These are phyloP conservation scores for Dendrolimus pini DNA, from an alignment of 2,888 invertebrate species.

Conservation along the genomic window DNA sequence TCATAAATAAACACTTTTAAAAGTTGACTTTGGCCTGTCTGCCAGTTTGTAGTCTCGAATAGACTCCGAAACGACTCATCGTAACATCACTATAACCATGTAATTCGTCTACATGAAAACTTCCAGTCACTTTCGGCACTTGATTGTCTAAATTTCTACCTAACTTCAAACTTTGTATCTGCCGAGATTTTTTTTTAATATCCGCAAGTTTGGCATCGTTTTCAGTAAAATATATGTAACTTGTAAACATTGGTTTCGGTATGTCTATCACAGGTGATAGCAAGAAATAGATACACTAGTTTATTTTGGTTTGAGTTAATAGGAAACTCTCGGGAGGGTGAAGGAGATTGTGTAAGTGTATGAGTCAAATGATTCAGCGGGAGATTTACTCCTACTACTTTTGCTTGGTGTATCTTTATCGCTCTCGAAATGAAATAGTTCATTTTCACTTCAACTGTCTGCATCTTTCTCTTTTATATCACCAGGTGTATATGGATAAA, in stretches of 20 bases:
- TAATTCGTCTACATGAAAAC: conserved; percentile 32
- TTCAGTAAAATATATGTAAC: conserved; percentile 65
- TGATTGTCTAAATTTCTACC: conserved; percentile 20
- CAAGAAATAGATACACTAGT: too few species aligned
- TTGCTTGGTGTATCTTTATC: conserved; percentile 60
- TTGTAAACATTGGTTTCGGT: conserved; percentile 70
- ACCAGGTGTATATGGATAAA: conserved; percentile 44
- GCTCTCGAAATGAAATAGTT: conserved; percentile 72
- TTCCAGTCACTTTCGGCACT: conserved; percentile 21
- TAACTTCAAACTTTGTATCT: conserved; percentile 39
- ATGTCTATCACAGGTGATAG: conserved; percentile 87
- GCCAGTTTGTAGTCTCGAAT: too few species aligned
- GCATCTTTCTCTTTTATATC: conserved; percentile 73
- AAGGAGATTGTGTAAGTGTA: conserved; percentile 53
- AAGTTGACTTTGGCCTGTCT: too few species aligned
- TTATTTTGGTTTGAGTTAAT: too few species aligned
- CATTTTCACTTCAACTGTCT: conserved; percentile 85
- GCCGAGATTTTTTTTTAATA: conserved; percentile 24
- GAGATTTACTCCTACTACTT: conserved; percentile 61
- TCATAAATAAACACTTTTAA: too few species aligned
- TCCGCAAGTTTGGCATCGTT: conserved; percentile 38
- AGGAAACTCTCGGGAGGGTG: conserved; percentile 50
- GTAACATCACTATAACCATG: conserved; percentile 28
- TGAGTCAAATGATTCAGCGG: conserved; percentile 60
- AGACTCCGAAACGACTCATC: background rate